Evolutionary conservation across 2,888 invertebrate genomes (phyloP).

Genomic region (Ormyrus thymus): DNA sequence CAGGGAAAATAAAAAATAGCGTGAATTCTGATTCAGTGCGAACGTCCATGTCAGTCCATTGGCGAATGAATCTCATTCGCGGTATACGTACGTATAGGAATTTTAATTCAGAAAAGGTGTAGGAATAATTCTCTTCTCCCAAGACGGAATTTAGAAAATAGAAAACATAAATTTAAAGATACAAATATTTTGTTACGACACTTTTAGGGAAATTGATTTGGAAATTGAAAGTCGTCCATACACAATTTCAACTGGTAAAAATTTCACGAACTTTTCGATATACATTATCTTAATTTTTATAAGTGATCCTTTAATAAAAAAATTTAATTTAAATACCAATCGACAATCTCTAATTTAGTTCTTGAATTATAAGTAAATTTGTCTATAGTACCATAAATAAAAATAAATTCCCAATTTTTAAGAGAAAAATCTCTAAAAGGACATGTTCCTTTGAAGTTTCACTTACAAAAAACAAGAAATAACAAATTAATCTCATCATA

Average conservation of each 20-base stretch:
- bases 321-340: not conserved
- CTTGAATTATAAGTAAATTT: too few species aligned
- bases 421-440: too few species aligned
- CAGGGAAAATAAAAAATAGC: constrained; percentile 29
- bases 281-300: not conserved
- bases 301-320: constrained; percentile 10
- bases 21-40: constrained; percentile 31
- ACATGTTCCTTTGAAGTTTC: too few species aligned
- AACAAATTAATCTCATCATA: not conserved
- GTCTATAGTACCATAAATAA: too few species aligned
- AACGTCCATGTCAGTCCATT: constrained; percentile 33
- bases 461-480: not conserved
- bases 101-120: constrained; percentile 12
- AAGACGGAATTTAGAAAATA: not conserved
- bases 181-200: constrained; percentile 4
- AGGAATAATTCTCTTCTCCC: constrained; percentile 9
- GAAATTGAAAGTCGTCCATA: constrained; percentile 1
- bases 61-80: constrained; percentile 11
- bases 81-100: not conserved
- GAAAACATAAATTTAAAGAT: not conserved
- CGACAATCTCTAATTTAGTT: too few species aligned
- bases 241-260: not conserved
- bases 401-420: too few species aligned
- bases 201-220: constrained; percentile 15
- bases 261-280: not conserved